These are phyloP conservation scores for Bostrychus sinensis DNA, from an alignment of 2,113 vertebrate genomes.

Conservation along the genomic window DNA sequence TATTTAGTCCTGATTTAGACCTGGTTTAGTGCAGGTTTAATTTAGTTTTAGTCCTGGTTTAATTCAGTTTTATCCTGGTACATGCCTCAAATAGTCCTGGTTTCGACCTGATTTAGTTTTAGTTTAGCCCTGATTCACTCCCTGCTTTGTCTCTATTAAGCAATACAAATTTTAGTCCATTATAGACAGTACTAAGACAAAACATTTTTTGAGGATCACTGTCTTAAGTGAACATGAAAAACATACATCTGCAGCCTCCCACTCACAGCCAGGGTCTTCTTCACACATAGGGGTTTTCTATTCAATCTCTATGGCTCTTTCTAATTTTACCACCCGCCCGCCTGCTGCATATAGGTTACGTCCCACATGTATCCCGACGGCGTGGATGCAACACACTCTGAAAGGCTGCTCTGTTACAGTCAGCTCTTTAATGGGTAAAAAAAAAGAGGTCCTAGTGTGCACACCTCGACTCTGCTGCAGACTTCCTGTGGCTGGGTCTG, in stretches of 20 bases:
- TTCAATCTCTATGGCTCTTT: constrained; percentile 16
- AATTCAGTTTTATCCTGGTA: too few species aligned
- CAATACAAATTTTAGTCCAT: too few species aligned
- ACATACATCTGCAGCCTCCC: neutral
- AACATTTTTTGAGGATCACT: too few species aligned
- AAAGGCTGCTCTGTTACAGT: constrained; percentile 28
- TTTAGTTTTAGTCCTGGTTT: too few species aligned
- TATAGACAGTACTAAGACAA: too few species aligned
- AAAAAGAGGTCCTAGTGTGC: neutral
- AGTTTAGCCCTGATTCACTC: too few species aligned
- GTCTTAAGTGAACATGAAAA: neutral
- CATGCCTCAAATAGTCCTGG: too few species aligned
- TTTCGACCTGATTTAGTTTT: too few species aligned
- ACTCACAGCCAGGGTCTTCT: neutral
- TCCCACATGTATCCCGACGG: constrained; percentile 28
- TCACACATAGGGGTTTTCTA: constrained; percentile 7
- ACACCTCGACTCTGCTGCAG: constrained; percentile 21
- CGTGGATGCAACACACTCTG: constrained; percentile 15
- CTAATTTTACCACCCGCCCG: constrained; percentile 45
- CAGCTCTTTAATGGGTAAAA: neutral
- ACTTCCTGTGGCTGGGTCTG: constrained; percentile 54
- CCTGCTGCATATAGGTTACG: constrained; percentile 27
- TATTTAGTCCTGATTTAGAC: too few species aligned
- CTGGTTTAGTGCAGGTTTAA: too few species aligned
- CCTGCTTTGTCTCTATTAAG: too few species aligned